Conservation (phyloP, 2,113 vertebrate species). For the Myiozetetes cayanensis region DNA sequence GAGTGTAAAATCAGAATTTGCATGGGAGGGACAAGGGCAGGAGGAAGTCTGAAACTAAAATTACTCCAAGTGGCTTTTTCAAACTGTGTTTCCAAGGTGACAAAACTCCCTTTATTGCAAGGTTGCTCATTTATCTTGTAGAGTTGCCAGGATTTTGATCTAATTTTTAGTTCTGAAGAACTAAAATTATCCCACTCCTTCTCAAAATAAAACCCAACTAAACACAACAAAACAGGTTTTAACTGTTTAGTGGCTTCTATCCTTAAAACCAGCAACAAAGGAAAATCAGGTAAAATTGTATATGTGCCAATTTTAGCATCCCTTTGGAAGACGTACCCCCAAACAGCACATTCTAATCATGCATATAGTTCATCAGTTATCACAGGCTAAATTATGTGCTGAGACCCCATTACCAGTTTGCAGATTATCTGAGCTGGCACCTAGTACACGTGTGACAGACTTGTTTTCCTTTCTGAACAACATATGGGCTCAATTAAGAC, state of each 20-base stretch:
- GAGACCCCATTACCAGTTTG: conserved; percentile 67
- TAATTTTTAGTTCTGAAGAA: conserved; percentile 18
- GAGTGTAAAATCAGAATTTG: conserved; percentile 45
- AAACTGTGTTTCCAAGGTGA: conserved; percentile 48
- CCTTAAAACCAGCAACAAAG: not conserved
- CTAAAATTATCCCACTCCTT: conserved; percentile 18
- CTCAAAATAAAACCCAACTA: conserved; percentile 10
- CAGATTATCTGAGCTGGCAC: conserved; percentile 50
- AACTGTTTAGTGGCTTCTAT: not conserved
- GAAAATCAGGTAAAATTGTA: not conserved
- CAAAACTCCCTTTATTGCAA: conserved; percentile 5
- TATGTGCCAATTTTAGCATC: not conserved
- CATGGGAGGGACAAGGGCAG: conserved; percentile 32
- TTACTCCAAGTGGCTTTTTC: conserved; percentile 25
- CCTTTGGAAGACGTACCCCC: not conserved
- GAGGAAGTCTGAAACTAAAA: conserved; percentile 50
- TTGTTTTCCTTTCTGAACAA: conserved; percentile 17
- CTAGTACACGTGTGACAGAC: conserved; percentile 66
- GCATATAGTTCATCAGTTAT: not conserved
- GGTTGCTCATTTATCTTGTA: conserved; percentile 26
- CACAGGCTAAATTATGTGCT: conserved; percentile 23
- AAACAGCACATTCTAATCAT: not conserved
- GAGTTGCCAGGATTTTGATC: conserved; percentile 38
- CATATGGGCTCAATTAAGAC: not conserved
- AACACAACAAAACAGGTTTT: not conserved